Evolutionary conservation across 2,113 vertebrate species (phyloP), one percentile per base, ranked within the genome.

Genomic region (Mohoua ochrocephala): DNA sequence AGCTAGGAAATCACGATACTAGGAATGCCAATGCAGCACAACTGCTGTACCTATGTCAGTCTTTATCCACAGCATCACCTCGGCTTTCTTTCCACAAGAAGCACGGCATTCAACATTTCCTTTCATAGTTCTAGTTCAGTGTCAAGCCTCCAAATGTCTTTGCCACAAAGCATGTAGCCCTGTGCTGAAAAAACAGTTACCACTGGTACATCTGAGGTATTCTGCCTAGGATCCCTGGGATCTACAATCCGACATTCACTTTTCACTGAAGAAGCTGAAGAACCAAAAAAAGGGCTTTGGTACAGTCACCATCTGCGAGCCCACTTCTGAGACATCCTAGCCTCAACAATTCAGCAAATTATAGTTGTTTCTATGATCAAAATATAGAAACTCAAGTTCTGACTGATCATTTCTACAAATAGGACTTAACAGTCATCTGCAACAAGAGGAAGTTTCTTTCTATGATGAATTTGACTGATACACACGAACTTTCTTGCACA

Each of bases 271-370:
- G 76, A 65, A 69, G 60, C 0, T 26, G 42, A 44, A 79, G 30
- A 53, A 57, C 10, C 10, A 49, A 49, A 18, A 27, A 21, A 9
- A 31, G 31, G 11, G 28, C 39, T 82, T 60, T 2, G 5, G 47
- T 24, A 45, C 19, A 61, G 49, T 3, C 12, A 64, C 42, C 0
- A 0, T 8, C 49, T 35, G 15, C 0, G 0, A 19, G 9, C 11
- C 71, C 30, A 24, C 26, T 26, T 31, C 39, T 0, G 3, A 86
- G 42, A 80, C 28, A 33, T 3, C 9, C 15, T 8, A 2, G 31
- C 15, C 30, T 47, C 63, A 50, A 42, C 8, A 35, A 11, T 14
- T 84, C 24, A 80, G 39, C 28, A 60, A 18, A 18, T 61, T 39
- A 19, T 1, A 24, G 19, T 6, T 47, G n/a, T 7, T 85, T 61